Conservation (phyloP, 2,888 invertebrate genomes). For the Torymus tubicola region DNA sequence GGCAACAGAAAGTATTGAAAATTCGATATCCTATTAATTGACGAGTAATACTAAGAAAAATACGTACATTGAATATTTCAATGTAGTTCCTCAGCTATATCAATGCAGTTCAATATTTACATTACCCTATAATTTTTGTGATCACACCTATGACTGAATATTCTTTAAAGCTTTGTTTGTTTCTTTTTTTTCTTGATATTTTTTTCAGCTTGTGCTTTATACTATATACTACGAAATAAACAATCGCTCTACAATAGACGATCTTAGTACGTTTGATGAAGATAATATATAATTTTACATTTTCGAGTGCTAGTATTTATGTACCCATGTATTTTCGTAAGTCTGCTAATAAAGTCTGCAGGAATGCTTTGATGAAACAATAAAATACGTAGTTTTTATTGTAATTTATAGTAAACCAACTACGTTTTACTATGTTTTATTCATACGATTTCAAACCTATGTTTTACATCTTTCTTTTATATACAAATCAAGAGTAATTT, state of each 20-base stretch:
- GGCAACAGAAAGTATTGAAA: constrained; percentile 19
- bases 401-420: constrained; percentile 8
- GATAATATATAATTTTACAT: constrained; percentile 10
- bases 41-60: not conserved
- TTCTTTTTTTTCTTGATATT: not conserved
- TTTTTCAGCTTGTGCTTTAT: not conserved
- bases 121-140: constrained; percentile 1
- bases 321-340: constrained; percentile 74
- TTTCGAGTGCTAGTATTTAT: constrained; percentile 65
- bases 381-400: constrained; percentile 19
- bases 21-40: not conserved
- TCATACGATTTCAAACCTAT: not conserved
- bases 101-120: not conserved
- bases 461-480: no score
- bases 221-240: not conserved
- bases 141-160: constrained; percentile 22
- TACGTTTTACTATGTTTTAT: constrained; percentile 2
- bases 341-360: constrained; percentile 70
- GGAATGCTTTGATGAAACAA: constrained; percentile 47
- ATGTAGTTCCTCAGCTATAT: constrained; percentile 4
- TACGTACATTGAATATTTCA: not conserved
- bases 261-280: constrained; percentile 4
- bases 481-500: no score
- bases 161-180: not conserved
- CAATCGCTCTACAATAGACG: not conserved